Base-by-base conservation (phyloP, 2,113 vertebrate genomes). In the Elachura formosa region DNA sequence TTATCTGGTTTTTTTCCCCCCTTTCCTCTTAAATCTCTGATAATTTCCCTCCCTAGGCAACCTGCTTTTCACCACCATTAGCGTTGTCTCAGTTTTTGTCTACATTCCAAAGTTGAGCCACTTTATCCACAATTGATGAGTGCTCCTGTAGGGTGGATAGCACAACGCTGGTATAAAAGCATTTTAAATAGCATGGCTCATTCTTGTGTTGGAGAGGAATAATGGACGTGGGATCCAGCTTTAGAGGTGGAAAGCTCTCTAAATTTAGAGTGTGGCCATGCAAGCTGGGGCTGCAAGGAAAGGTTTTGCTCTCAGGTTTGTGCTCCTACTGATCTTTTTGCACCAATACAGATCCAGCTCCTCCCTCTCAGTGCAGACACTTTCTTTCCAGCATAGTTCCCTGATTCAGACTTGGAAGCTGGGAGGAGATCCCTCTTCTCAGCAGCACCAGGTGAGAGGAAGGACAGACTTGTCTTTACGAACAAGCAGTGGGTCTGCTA, bases 11-110 rank as follows among this genome's bases (percentile, higher is more conserved):
- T 87, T 72, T 76, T 33, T 12, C 4, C 1, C 28, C 14, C 13
- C 7, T 90, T 87, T 68, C n/a, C 54, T 85, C 58, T 49, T 59
- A 85, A 92, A 82, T 49, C 84, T 91, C 17, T 87, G 87, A 87
- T 96, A 84, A 40, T 89, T 94, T 89, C 31, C 54, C 56, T 94
- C 89, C 41, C 25, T 3, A 7, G 93, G 66, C 67, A 73, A 18
- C 33, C 49, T 61, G 68, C 79, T 84, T 89, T 91, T 92, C 69
- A 89, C 80, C 58, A 82, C 84, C 74, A 43, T 93, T 94, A 79
- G 28, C 41, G 38, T 71, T 48, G 56, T 45, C 59, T 92, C 72
- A 8, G 17, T 52, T 93, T 95, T 93, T 84, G 83, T 89, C 96
- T 45, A 1, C 34, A 3, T 92, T 94, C 74, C 72, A 46, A 76